Evolutionary conservation across 1,140 invertebrate genomes (phyloP), one percentile per base, ranked within the genome.

Genomic region (Argopecten irradians): DNA sequence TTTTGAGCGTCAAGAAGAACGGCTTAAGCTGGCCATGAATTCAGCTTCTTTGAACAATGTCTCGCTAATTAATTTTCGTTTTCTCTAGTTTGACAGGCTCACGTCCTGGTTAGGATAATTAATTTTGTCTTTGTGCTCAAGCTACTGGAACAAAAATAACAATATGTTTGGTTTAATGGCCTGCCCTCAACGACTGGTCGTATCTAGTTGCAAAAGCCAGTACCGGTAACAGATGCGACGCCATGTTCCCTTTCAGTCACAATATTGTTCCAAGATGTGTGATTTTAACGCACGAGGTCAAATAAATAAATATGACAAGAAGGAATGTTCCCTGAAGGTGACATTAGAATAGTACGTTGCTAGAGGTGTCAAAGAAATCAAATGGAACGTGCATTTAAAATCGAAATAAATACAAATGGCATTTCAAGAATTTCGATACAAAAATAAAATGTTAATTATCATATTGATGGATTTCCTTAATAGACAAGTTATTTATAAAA

Each of bases 91-190:
- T 71, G 55, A 71, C 55, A 71, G 55, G 55, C 55, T 71, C 55
- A n/a, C 55, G 55, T 71, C 55, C 55, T 71, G 55, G 55, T 71
- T 71, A 71, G 55, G 55, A 71, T 71, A 71, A 71, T 71, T 71
- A 71, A 71, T 71, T 71, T 71, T 71, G 55, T 71, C 55, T 71
- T 71, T 71, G 55, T 71, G 55, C 55, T 71, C 55, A 71, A 71
- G 22, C 55, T 71, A 71, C 55, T 71, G 55, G 55, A 71, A 71
- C 55, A 71, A 71, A 71, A 71, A 71, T 71, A 71, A 71, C 55
- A 71, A 71, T 71, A 71, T 71, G 55, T 16, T 71, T 28, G 22
- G n/a, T 71, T 71, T 71, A 71, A 71, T 71, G 55, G 55, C 55
- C 55, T 71, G 28, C 55, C 55, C 55, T 5, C 55, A 71, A 5